A percentile compares a stretch with the other conserved stretches of the same genome.
Evolutionary conservation across 2,888 invertebrate genomes (phyloP).

Genomic region (Hecatera dysodea): DNA sequence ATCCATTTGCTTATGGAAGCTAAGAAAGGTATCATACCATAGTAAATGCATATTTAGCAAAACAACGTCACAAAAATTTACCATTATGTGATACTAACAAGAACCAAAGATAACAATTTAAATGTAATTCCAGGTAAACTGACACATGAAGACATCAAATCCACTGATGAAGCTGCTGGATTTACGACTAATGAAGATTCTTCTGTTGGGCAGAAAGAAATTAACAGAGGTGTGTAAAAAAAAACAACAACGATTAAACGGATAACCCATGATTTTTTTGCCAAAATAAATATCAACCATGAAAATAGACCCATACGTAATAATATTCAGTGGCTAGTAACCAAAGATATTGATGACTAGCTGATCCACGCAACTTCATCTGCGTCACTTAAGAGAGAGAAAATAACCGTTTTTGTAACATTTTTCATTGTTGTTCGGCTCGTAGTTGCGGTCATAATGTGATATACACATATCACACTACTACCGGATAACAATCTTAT

Average conservation of each 20-base stretch:
- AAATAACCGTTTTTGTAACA: no score
- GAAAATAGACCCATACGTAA: background rate
- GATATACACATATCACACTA: no score
- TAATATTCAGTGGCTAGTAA: background rate
- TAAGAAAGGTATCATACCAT: constrained; percentile 76
- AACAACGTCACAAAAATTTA: no score
- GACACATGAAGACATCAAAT: constrained; percentile 67
- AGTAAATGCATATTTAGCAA: no score
- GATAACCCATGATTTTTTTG: background rate
- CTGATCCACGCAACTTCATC: no score
- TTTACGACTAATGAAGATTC: constrained; percentile 84
- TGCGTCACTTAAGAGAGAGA: no score
- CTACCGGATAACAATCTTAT: no score
- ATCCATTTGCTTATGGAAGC: constrained; percentile 90
- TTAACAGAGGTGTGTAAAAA: constrained; percentile 63
- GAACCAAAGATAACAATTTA: background rate
- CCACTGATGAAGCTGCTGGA: constrained; percentile 72
- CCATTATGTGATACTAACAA: no score
- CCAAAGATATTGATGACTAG: background rate
- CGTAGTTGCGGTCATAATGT: no score
- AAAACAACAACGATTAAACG: background rate
- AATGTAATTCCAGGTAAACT: constrained; percentile 69
- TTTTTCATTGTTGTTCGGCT: no score
- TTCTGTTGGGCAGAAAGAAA: constrained; percentile 70
- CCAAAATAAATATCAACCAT: background rate